Base-by-base conservation (phyloP, 2,888 invertebrate genomes). In the Polyploca ridens region DNA sequence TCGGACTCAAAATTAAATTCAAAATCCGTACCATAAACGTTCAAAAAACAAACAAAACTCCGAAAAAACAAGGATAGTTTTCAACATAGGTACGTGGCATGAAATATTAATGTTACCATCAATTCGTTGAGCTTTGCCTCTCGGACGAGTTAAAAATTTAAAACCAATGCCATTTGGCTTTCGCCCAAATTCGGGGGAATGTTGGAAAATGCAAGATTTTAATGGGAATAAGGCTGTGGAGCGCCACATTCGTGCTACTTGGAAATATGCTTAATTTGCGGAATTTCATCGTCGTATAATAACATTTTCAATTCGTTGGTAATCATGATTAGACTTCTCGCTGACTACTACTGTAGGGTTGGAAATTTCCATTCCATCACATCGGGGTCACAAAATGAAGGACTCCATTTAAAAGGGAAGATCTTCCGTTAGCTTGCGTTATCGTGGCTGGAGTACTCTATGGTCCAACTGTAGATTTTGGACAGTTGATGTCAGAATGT, bases 151-250 rank as follows among this genome's bases (percentile, higher is more conserved):
- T 86, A 83, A 88, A 89, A 87, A 86, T 87, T 89, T 84, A 86
- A 88, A 87, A 85, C 86, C 86, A 82, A 87, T 87, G 85, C 85
- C 80, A 86, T 90, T 89, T 91, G 90, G 91, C 85, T 59, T 49
- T 38, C 61, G 66, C 79, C 90, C 91, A 90, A 79, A 77, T 72
- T 73, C 66, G 66, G 67, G 64, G 66, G 66, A 74, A 72, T 61
- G 41, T 61, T 61, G 41, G 41, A 27, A 54, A 61, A 61, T 73
- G 72, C 65, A 74, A 77, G 72, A 62, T 66, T 65, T 71, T 67
- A 68, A 70, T 69, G 69, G 64, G 59, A 67, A 71, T 41, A 72
- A 70, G 65, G 70, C 68, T 69, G 70, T 65, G 70, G 69, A 73
- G 54, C 3, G 16, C 16, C 54, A 19, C 54, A 54, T 19, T 54